These are phyloP conservation scores for Amblyteles armatorius DNA, from an alignment of 2,888 invertebrate species.

Conservation along the genomic window DNA sequence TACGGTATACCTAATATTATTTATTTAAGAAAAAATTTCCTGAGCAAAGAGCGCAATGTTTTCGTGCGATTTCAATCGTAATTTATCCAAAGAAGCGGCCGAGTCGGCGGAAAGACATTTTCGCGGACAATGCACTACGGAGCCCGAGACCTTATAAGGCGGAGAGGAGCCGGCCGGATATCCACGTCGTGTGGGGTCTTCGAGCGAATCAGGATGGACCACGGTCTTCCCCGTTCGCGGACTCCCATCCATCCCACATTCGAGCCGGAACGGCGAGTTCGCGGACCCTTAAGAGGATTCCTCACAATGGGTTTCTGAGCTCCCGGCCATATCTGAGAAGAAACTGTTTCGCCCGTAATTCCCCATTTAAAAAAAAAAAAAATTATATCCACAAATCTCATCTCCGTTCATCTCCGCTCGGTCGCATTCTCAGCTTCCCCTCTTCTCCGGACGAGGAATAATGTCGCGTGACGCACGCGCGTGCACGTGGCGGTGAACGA, in stretches of 20 bases:
- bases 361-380: background rate
- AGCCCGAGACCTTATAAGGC: constrained; percentile 68
- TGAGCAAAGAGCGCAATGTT: constrained; percentile 1
- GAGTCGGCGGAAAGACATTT: constrained; percentile 45
- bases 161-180: constrained; percentile 63
- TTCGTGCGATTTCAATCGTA: constrained; percentile 15
- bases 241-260: constrained; percentile 46
- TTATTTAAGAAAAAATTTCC: background rate
- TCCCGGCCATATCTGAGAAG: constrained; percentile 12
- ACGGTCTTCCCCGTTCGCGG: constrained; percentile 10
- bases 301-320: constrained; percentile 2
- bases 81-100: constrained; percentile 3
- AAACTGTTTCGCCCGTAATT: constrained; percentile 3
- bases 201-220: constrained; percentile 46
- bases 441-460: constrained; percentile 60
- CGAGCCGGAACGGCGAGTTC: background rate
- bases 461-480: constrained; percentile 69
- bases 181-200: constrained; percentile 69
- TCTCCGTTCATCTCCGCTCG: background rate
- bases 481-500: constrained; percentile 65
- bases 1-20: constrained; percentile 11
- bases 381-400: constrained; percentile 32
- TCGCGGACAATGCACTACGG: constrained; percentile 23
- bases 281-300: constrained; percentile 35
- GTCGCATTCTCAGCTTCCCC: constrained; percentile 29